Percentiles rank a stretch among this genome's conserved stretches.
Conservation (phyloP, 2,888 invertebrate species). For the Amphipoea lucens region DNA sequence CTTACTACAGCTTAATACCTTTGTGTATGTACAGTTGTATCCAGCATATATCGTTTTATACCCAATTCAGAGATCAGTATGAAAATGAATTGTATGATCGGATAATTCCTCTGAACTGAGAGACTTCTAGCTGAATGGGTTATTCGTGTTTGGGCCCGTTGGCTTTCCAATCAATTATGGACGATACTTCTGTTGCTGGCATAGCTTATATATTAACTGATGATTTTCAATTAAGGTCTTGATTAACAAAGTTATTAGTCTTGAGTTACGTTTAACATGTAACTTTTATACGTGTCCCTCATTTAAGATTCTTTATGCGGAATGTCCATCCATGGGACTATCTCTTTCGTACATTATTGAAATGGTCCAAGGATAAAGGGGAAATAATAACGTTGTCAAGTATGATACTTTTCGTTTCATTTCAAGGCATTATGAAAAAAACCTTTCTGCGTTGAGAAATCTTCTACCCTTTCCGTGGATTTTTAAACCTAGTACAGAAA, state of each 20-base stretch:
- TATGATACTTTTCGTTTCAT: background rate
- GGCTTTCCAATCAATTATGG: conserved; percentile 16
- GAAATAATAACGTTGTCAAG: background rate
- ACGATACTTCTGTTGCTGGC: background rate
- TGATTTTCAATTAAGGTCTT: background rate
- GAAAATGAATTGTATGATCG: conserved; percentile 28
- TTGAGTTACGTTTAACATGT: background rate
- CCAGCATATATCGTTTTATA: background rate
- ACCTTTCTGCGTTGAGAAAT: background rate
- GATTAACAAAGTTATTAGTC: background rate
- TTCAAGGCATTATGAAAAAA: background rate
- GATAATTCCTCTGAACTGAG: conserved; percentile 17
- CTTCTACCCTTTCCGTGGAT: background rate
- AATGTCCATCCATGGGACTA: background rate
- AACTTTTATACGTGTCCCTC: background rate
- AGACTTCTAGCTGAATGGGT: conserved; percentile 20
- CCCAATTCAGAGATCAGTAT: conserved; percentile 13
- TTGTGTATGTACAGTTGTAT: background rate
- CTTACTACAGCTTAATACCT: background rate
- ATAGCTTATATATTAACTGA: background rate
- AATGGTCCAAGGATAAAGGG: background rate
- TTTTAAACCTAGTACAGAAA: background rate
- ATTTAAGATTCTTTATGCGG: background rate
- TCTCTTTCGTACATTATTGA: background rate
- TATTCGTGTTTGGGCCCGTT: conserved; percentile 19